Evolutionary conservation across 2,113 vertebrate species (phyloP).

Genomic region (Spilogale gracilis): DNA sequence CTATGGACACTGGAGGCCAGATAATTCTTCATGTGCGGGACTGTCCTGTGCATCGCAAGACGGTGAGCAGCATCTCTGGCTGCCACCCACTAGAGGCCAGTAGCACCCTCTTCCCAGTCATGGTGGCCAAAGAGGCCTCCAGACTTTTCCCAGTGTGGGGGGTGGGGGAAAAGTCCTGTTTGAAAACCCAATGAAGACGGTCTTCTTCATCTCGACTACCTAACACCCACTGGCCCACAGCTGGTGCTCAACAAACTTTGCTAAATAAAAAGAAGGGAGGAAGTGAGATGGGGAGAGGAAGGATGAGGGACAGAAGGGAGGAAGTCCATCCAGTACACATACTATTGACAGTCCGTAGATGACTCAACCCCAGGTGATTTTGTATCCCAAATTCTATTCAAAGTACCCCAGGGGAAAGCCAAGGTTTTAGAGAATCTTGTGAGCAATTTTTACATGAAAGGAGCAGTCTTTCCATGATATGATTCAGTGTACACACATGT

Average conservation of each 20-base stretch:
- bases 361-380: neutral
- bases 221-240: neutral
- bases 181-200: neutral
- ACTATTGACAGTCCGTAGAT: neutral
- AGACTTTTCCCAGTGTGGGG: neutral
- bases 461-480: neutral
- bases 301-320: neutral
- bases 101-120: neutral
- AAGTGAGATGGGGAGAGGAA: neutral
- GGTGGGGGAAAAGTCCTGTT: no score
- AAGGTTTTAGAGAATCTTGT: neutral
- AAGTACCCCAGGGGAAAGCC: neutral
- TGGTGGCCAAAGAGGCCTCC: neutral
- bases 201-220: neutral
- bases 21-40: neutral
- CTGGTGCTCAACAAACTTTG: neutral
- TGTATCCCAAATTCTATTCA: neutral
- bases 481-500: neutral
- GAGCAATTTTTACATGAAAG: neutral
- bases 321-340: neutral
- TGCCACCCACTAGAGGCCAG: neutral
- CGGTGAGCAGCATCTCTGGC: neutral
- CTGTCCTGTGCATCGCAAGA: neutral
- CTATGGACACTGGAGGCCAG: accelerated
- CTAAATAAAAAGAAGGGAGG: neutral